Base-by-base conservation (phyloP, 2,797 vertebrate genomes). In the Coilia nasus region DNA sequence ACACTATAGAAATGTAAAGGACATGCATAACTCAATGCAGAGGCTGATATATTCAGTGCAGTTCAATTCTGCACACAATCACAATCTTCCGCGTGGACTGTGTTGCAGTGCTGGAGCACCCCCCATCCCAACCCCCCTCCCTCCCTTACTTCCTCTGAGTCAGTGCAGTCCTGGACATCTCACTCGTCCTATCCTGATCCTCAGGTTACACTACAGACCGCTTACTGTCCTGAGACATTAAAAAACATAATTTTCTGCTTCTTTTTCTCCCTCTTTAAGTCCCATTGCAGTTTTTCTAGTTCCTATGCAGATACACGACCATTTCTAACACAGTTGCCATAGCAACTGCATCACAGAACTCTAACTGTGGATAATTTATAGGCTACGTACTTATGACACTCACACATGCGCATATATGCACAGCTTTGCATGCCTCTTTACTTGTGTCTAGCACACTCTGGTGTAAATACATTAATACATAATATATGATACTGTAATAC, bases 241-340 rank as follows among this genome's bases (percentile, higher is more conserved):
- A 84, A 82, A 90, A 90, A 89, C 62, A n/a, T 56, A 64, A 12
- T 80, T 44, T 47, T 59, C 57, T 60, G 62, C 71, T 41, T 84
- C 75, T 60, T 81, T 88, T 84, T 86, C 86, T 88, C 86, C 87
- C 88, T 91, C 89, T 92, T 91, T 85, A 90, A 94, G 93, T 91
- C 94, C 91, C 92, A 93, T 87, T 93, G 93, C 88, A 93, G 93
- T 92, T 92, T 90, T 90, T 93, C 93, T 94, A 91, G 93, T 94
- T 95, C 91, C 92, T 92, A 93, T 92, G 93, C 93, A 96, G 95
- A 95, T 93, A 93, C 93, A 93, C 85, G 91, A 94, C 95, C 96
- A 96, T 95, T 95, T 95, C 94, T 92, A 96, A 94, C 94, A 94
- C 91, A 87, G 95, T 96, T 95, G 91, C 95, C 95, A 96, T 95